Evolutionary conservation across 1,140 invertebrate genomes (phyloP).

Genomic region (Muscidifurax raptorellus): DNA sequence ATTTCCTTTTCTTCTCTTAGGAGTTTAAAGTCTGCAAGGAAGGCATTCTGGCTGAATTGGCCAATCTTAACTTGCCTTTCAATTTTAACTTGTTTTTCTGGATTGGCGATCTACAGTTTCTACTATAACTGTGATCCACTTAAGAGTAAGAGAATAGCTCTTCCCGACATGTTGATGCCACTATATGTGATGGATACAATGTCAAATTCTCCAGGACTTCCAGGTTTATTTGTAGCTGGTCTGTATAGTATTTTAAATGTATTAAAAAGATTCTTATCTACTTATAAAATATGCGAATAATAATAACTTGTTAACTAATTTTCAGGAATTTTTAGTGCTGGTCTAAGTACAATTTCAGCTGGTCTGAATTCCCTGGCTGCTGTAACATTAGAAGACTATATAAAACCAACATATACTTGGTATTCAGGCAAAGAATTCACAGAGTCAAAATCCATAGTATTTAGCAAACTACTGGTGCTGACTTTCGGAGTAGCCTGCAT

Average conservation of each 20-base stretch:
- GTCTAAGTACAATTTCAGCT: slow-evolving; percentile 90
- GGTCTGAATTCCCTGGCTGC: slow-evolving; percentile 90
- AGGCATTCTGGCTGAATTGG: slow-evolving; percentile 82
- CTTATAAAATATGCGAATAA: not conserved
- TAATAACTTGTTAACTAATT: slow-evolving; percentile 1
- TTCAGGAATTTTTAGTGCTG: slow-evolving; percentile 86
- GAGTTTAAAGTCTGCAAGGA: slow-evolving; percentile 79
- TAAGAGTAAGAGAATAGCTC: slow-evolving; percentile 74
- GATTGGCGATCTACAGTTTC: slow-evolving; percentile 86
- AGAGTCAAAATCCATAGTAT: slow-evolving; percentile 64
- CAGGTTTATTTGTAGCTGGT: slow-evolving; percentile 88
- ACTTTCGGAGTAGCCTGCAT: slow-evolving; percentile 83
- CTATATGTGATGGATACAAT: slow-evolving; percentile 88
- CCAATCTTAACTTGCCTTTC: slow-evolving; percentile 83
- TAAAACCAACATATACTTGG: slow-evolving; percentile 73
- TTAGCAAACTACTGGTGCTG: slow-evolving; percentile 81
- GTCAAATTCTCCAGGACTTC: slow-evolving; percentile 81
- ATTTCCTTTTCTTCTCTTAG: slow-evolving; percentile 59
- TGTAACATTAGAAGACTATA: slow-evolving; percentile 90
- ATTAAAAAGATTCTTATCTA: not conserved
- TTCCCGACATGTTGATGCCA: slow-evolving; percentile 81
- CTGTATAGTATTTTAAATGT: not conserved
- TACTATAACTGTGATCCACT: slow-evolving; percentile 87
- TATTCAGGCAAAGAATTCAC: slow-evolving; percentile 58
- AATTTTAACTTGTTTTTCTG: slow-evolving; percentile 84